These are phyloP conservation scores for Porites evermanni DNA, from an alignment of 92 coral and sea anemone species.

Conservation along the genomic window DNA sequence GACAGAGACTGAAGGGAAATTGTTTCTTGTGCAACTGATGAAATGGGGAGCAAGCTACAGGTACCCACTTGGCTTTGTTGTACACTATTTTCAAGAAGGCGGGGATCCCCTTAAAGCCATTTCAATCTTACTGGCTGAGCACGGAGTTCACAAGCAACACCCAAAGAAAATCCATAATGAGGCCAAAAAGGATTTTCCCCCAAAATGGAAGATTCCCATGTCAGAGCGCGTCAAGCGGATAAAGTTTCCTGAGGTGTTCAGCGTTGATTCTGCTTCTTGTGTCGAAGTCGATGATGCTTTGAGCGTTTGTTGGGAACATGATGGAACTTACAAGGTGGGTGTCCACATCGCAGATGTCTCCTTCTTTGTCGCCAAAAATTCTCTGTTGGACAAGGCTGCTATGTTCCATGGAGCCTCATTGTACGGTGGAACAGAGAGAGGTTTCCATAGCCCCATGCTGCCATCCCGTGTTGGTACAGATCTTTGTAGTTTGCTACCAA, in stretches of 20 bases:
- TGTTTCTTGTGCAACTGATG: constrained; percentile 89
- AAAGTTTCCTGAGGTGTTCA: constrained; percentile 70
- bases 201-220: constrained; percentile 77
- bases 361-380: constrained; percentile 80
- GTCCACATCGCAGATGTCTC: constrained; percentile 93
- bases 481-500: constrained; percentile 85
- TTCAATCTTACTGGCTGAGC: constrained; percentile 80
- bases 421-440: constrained; percentile 61
- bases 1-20: constrained; percentile 80
- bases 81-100: constrained; percentile 71
- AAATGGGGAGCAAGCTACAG: constrained; percentile 97
- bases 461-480: constrained; percentile 72
- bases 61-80: constrained; percentile 89
- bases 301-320: constrained; percentile 58
- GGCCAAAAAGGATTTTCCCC: constrained; percentile 60
- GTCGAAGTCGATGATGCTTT: constrained; percentile 94
- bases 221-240: constrained; percentile 72
- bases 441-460: constrained; percentile 74
- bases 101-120: constrained; percentile 58
- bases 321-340: constrained; percentile 67
- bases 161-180: constrained; percentile 65
- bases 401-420: constrained; percentile 76
- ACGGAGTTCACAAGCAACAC: constrained; percentile 70
- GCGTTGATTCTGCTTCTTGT: constrained; percentile 72
- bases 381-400: constrained; percentile 77